Conservation (phyloP, 2,113 vertebrate species). For the Dipodomys merriami region DNA sequence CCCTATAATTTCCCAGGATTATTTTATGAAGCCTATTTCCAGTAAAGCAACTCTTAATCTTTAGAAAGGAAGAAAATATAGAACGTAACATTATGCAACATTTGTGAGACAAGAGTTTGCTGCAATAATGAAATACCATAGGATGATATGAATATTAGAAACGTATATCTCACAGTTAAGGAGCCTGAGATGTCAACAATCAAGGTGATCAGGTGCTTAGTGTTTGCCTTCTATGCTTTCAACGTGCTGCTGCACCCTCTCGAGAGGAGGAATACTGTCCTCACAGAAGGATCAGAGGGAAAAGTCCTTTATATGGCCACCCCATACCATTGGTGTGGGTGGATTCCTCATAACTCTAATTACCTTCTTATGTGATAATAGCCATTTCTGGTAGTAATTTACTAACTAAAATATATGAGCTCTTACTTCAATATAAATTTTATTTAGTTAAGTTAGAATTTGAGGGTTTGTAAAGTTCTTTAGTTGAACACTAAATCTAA, state of each 20-base stretch:
- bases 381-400: neutral
- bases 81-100: neutral
- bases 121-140: neutral
- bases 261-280: no score
- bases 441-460: neutral
- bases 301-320: neutral
- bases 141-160: neutral
- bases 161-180: neutral
- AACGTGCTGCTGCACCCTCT: neutral
- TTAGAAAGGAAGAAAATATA: neutral
- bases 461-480: neutral
- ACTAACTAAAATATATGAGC: neutral
- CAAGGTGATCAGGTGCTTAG: neutral
- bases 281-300: neutral
- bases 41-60: neutral
- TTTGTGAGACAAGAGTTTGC: neutral
- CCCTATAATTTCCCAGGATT: slow-evolving; percentile 21
- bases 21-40: neutral
- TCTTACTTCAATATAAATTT: neutral
- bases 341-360: neutral
- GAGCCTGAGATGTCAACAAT: neutral
- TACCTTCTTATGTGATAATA: neutral
- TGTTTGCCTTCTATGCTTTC: neutral
- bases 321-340: no score
- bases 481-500: neutral